A percentile compares a stretch with the other conserved stretches of the same genome.
Evolutionary conservation across 2,888 invertebrate genomes (phyloP).

Genomic region (Tachina grossa): DNA sequence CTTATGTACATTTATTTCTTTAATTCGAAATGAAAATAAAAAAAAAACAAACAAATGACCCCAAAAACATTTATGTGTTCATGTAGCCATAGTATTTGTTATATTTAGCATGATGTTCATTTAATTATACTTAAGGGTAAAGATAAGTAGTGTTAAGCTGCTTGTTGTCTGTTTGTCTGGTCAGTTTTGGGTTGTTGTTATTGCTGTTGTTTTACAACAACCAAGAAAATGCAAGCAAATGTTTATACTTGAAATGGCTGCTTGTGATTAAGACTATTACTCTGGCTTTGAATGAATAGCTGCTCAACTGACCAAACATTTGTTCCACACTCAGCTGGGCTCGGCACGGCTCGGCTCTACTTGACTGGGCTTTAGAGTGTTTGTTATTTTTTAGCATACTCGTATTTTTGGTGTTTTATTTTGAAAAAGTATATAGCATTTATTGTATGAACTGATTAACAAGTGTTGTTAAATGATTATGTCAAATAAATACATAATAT

Average conservation of each 20-base stretch:
- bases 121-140: slow-evolving; percentile 71
- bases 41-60: not conserved
- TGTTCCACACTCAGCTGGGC: not conserved
- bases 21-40: slow-evolving; percentile 1
- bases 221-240: slow-evolving; percentile 24
- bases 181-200: slow-evolving; percentile 32
- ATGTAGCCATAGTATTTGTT: slow-evolving; percentile 51
- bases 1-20: slow-evolving; percentile 33
- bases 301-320: slow-evolving; percentile 59
- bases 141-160: slow-evolving; percentile 70
- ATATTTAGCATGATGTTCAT: slow-evolving; percentile 70
- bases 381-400: slow-evolving; percentile 3
- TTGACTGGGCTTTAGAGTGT: slow-evolving; percentile 22
- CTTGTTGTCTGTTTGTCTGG: slow-evolving; percentile 68
- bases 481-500: slow-evolving; percentile 63
- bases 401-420: slow-evolving; percentile 24
- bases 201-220: slow-evolving; percentile 6
- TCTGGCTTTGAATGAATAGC: slow-evolving; percentile 25
- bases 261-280: slow-evolving; percentile 22
- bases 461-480: slow-evolving; percentile 56
- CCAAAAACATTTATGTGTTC: slow-evolving; percentile 23
- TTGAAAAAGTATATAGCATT: not conserved
- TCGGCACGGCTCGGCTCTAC: not conserved
- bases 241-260: slow-evolving; percentile 10
- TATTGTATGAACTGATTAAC: slow-evolving; percentile 51